Percentiles rank a stretch among this genome's conserved stretches.
These are phyloP conservation scores for Brachyhypopomus occidentalis DNA, from an alignment of 2,113 vertebrate species.

Conservation along the genomic window DNA sequence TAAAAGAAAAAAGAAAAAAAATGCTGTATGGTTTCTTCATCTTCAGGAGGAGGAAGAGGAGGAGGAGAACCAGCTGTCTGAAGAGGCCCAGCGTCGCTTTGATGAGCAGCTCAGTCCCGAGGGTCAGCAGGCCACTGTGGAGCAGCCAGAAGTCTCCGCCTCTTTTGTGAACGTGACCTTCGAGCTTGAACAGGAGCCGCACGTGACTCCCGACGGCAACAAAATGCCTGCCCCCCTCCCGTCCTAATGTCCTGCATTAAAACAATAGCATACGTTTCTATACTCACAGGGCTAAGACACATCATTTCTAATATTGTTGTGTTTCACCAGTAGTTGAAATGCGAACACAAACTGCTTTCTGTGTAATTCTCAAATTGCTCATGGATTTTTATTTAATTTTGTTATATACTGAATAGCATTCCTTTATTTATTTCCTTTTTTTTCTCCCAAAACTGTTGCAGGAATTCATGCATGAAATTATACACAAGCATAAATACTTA, in stretches of 20 bases:
- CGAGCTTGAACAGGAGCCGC: constrained; percentile 82
- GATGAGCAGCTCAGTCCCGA: constrained; percentile 73
- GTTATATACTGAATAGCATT: too few relatives aligned
- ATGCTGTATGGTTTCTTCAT: not conserved
- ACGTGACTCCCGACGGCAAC: constrained; percentile 70
- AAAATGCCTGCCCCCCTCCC: constrained; percentile 75
- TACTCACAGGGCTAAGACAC: not conserved
- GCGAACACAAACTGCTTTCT: not conserved
- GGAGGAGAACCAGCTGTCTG: constrained; percentile 89
- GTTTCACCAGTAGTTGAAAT: not conserved
- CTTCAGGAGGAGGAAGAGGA: constrained; percentile 92
- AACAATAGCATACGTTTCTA: too few relatives aligned
- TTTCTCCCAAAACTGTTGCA: too few relatives aligned
- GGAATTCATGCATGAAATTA: not conserved
- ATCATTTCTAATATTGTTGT: not conserved
- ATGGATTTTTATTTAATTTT: not conserved
- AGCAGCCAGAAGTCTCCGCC: constrained; percentile 82
- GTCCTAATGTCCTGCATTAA: constrained; percentile 14
- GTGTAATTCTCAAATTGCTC: not conserved
- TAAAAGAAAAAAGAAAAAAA: too few relatives aligned
- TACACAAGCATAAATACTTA: not conserved
- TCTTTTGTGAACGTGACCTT: constrained; percentile 94
- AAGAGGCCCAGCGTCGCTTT: constrained; percentile 85
- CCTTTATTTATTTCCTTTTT: too few relatives aligned
- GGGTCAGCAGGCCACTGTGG: constrained; percentile 70